A percentile compares a stretch with the other conserved stretches of the same genome.
These are phyloP conservation scores for Pteropus rufus DNA, from an alignment of 2,797 vertebrate genomes.

Conservation along the genomic window DNA sequence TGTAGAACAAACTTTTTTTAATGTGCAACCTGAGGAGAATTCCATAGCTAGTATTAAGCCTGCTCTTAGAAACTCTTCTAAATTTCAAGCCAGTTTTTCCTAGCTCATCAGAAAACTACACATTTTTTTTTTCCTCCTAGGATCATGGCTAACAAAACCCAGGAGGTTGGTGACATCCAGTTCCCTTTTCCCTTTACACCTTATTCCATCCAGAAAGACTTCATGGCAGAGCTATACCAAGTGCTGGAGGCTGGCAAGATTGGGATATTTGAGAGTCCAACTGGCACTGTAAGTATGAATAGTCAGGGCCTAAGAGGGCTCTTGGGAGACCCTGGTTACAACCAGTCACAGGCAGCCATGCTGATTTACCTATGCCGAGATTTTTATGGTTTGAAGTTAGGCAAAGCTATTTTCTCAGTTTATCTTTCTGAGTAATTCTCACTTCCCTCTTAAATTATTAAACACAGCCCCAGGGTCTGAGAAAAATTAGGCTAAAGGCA, in stretches of 20 bases:
- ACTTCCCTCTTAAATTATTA: not conserved
- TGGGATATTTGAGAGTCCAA: conserved; percentile 98
- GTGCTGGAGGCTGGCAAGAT: conserved; percentile 92
- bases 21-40: not conserved
- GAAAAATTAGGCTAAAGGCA: not conserved
- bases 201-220: conserved; percentile 93
- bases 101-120: not conserved
- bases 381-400: not conserved
- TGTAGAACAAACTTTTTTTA: not conserved
- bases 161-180: not conserved
- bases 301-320: not conserved
- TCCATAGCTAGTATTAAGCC: not conserved
- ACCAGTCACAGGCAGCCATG: rapidly evolving
- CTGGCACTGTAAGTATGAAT: conserved; percentile 90
- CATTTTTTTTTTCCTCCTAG: conserved; percentile 57
- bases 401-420: not conserved
- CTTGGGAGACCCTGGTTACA: rapidly evolving
- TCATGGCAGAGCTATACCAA: conserved; percentile 91
- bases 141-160: conserved; percentile 69
- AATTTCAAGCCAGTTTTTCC: not conserved
- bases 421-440: not conserved
- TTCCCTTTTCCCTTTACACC: conserved; percentile 96
- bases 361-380: not conserved
- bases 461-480: not conserved
- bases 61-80: not conserved